A percentile compares a stretch with the other conserved stretches of the same genome.
phyloP scores from a whole-genome alignment of 2,797 vertebrate species.

The Lithobates pipiens region DNA sequence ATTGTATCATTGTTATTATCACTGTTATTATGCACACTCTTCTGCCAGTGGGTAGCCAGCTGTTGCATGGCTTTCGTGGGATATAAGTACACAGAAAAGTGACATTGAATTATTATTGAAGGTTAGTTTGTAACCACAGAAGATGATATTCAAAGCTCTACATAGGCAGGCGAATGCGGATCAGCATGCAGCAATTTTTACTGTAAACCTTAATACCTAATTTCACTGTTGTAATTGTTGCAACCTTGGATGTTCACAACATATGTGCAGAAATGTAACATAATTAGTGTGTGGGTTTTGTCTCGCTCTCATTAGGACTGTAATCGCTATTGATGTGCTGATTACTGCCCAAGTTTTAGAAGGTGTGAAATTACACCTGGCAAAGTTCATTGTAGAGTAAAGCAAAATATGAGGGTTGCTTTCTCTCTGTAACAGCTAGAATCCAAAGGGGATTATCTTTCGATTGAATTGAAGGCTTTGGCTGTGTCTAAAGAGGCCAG shows the following conservation, averaged over 20 bases:
- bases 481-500: too few species aligned
- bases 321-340: constrained; percentile 1
- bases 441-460: too few species aligned
- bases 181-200: constrained; percentile 14
- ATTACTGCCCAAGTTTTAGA: constrained; percentile 17
- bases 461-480: too few species aligned
- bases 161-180: not conserved
- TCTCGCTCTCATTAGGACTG: constrained; percentile 1
- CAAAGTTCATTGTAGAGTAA: not conserved
- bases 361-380: constrained; percentile 26
- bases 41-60: constrained; percentile 15
- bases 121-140: constrained; percentile 10
- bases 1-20: too few species aligned
- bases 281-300: constrained; percentile 30
- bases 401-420: constrained; percentile 7
- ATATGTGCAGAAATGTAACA: constrained; percentile 15
- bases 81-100: not conserved
- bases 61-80: constrained; percentile 12
- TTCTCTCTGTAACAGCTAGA: not conserved
- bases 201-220: not conserved
- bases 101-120: constrained; percentile 9
- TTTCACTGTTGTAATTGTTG: constrained; percentile 13
- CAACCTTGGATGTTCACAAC: constrained; percentile 19
- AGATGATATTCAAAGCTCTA: not conserved
- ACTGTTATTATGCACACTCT: too few species aligned